phyloP scores from a whole-genome alignment of 2,797 vertebrate genomes.

The Gymnopithys bicolor region DNA sequence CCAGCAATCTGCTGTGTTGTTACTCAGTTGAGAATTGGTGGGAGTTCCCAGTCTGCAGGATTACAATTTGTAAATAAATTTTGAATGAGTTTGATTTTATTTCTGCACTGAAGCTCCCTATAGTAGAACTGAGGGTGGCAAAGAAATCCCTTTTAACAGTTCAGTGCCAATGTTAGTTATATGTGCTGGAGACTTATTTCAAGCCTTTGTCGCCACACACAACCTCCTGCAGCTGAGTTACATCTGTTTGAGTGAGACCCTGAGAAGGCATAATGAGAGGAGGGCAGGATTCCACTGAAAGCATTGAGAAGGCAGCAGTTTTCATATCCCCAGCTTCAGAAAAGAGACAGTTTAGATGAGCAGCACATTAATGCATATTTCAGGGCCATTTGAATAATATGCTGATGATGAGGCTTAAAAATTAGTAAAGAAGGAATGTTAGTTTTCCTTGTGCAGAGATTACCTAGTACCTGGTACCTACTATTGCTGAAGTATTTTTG shows the following conservation, averaged over 20 bases:
- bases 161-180: not conserved
- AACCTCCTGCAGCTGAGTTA: not conserved
- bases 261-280: not conserved
- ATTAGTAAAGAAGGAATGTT: not conserved
- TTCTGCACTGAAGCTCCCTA: not conserved
- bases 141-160: not conserved
- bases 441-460: not conserved
- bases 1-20: not conserved
- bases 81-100: not conserved
- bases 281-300: not conserved
- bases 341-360: not conserved
- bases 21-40: not conserved
- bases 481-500: not conserved
- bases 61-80: not conserved
- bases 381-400: not conserved
- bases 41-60: not conserved
- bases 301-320: not conserved
- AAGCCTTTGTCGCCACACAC: not conserved
- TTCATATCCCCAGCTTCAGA: not conserved
- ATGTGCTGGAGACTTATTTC: not conserved
- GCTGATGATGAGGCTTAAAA: not conserved
- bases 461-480: not conserved
- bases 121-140: not conserved
- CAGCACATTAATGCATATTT: not conserved
- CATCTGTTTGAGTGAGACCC: not conserved